Evolutionary conservation across 2,797 vertebrate genomes (phyloP), one percentile per base, ranked within the genome.

Genomic region (Picus viridis): DNA sequence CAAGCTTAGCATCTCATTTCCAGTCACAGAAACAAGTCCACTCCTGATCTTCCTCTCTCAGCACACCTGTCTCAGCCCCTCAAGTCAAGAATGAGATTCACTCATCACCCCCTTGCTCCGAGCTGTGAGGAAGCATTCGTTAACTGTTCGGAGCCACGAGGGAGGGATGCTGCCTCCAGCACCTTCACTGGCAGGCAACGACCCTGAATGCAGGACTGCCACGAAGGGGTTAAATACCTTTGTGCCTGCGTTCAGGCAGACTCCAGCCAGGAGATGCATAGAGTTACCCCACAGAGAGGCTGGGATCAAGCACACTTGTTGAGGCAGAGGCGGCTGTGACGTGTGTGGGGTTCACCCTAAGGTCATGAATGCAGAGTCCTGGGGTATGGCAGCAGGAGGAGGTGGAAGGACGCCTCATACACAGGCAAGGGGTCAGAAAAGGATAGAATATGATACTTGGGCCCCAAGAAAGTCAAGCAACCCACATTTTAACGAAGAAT

Each of bases 71-170:
- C 74, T 79, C 56, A 91, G 53, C 24, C 12, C 36, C 20, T 90
- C 53, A 23, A 69, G 43, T 81, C 49, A 79, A 62, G 82, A 94
- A 77, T 47, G 39, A 84, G 71, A 61, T n/a, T 15, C 2, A 76
- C 56, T 43, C 24, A 63, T 36, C 49, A 69, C 9, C 47, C 80
- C 32, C 51, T 78, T 53, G 47, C 80, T 85, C 39, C 72, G 83
- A 81, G 77, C 53, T 83, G 67, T 81, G 73, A 86, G 73, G 74
- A 89, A 86, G 11, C 17, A 62, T 65, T 91, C 32, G 64, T 77
- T 86, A 88, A 64, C 59, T 69, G 63, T 57, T 71, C 7, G 7
- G 57, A 65, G 54, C 45, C 11, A 2, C 5, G 51, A 80, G 26
- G 53, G 27, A 8, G 65, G 32, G 68, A 43, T 20, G 43, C 5